Evolutionary conservation across 2,113 vertebrate species (phyloP), one percentile per base, ranked within the genome.

Genomic region (Larimichthys polyactis): DNA sequence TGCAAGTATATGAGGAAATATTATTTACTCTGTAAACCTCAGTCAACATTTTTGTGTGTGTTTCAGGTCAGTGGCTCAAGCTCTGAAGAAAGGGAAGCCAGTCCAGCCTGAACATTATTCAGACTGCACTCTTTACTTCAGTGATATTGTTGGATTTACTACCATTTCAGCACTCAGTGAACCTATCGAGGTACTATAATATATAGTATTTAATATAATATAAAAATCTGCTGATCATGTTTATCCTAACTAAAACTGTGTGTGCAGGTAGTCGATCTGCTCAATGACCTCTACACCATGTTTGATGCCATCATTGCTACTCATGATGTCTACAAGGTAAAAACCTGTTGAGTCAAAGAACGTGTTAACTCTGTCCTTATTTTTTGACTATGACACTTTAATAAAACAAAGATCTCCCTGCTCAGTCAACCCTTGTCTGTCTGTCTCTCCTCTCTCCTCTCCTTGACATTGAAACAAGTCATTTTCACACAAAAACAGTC

Each of bases 141-240:
- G 97, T 2, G 97, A 97, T 91, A 97, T 97, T 0, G 96, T 97
- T 63, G 97, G 97, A 40, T 97, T 97, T 86, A 97, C 97, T 11
- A 97, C 97, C 60, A 97, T 97, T 86, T 97, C 96, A 0, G 95
- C 96, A 78, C 95, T 97, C 81, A 97, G 97, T 2, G 96, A 97
- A 10, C 97, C 97, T 79, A 97, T 97, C 0, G 97, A 97, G 90
- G 97, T 97, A 82, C 3, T 4, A 55, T 40, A 40, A 40, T 40
- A 40, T 40, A 40, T 40, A 40, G 7, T 40, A 40, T 40, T 40
- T 9, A 40, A 9, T 40, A 40, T 40, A 59, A 0, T 14, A 11
- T 6, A 8, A 20, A 44, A 0, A 0, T 16, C 0, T 20, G 44
- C 20, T 14, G 12, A 19, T 62, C 0, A 3, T 51, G 7, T n/a